These are phyloP conservation scores for Denticeps clupeoides DNA, from an alignment of 2,797 vertebrate genomes.

Conservation along the genomic window DNA sequence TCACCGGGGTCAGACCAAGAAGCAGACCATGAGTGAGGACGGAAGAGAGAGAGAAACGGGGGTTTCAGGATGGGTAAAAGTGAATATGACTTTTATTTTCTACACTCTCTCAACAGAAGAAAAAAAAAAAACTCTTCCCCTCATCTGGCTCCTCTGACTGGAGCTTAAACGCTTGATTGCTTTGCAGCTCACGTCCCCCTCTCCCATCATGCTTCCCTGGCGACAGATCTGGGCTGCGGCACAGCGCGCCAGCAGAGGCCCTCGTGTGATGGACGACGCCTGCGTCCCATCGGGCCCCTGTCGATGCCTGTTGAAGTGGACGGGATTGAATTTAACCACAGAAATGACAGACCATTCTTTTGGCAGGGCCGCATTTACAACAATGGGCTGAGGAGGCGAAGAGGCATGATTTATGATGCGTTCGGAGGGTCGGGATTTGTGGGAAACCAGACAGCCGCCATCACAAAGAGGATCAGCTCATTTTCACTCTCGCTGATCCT, in stretches of 20 bases:
- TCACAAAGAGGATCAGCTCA: background rate
- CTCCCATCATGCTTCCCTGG: slow-evolving; percentile 63
- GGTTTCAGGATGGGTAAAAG: slow-evolving; percentile 1
- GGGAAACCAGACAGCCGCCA: background rate
- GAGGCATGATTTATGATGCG: slow-evolving; percentile 53
- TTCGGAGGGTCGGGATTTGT: background rate
- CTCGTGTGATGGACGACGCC: slow-evolving; percentile 58
- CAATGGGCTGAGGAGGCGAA: slow-evolving; percentile 52
- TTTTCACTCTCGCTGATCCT: too few relatives aligned
- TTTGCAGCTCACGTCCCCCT: slow-evolving; percentile 66
- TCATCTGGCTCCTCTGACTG: slow-evolving; percentile 63
- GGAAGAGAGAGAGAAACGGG: slow-evolving; percentile 11
- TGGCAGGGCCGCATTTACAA: slow-evolving; percentile 49
- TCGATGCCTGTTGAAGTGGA: slow-evolving; percentile 71
- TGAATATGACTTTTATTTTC: too few relatives aligned
- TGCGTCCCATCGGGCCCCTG: slow-evolving; percentile 57
- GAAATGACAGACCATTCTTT: slow-evolving; percentile 69
- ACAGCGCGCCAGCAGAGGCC: background rate
- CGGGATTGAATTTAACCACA: slow-evolving; percentile 71
- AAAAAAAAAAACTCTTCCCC: slow-evolving; percentile 21
- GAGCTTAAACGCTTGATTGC: slow-evolving; percentile 68
- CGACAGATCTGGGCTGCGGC: slow-evolving; percentile 59
- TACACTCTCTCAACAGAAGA: background rate
- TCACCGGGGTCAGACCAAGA: slow-evolving; percentile 34
- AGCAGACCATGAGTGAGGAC: background rate